Evolutionary conservation across 2,797 vertebrate genomes (phyloP).

Genomic region (Aeoliscus strigatus): DNA sequence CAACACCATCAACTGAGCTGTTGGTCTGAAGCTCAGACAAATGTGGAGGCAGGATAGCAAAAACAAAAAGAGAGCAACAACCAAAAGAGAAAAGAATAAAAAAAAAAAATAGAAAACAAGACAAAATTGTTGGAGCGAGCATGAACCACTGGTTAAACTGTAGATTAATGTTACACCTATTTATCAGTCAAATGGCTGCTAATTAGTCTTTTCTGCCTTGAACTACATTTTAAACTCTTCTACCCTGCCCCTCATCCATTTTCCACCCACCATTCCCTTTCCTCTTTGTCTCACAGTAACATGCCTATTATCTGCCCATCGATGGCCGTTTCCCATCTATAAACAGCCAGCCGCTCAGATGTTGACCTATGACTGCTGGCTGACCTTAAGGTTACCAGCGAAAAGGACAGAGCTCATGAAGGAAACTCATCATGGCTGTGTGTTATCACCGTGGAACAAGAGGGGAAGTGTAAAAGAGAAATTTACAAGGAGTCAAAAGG

Average conservation of each 20-base stretch:
- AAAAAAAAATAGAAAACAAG: too few relatives aligned
- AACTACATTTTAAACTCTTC: slow-evolving; percentile 50
- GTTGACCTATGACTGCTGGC: slow-evolving; percentile 44
- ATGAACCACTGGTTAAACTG: slow-evolving; percentile 70
- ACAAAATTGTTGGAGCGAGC: too few relatives aligned
- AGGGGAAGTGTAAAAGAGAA: slow-evolving; percentile 4
- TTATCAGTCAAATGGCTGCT: slow-evolving; percentile 79
- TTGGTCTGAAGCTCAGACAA: neutral
- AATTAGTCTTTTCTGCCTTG: slow-evolving; percentile 80
- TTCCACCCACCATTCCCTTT: slow-evolving; percentile 22
- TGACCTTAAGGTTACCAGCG: slow-evolving; percentile 48
- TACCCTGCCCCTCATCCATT: slow-evolving; percentile 47
- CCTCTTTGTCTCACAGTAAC: slow-evolving; percentile 21
- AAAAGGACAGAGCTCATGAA: slow-evolving; percentile 33
- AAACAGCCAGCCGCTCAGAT: slow-evolving; percentile 53
- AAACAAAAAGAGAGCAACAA: too few relatives aligned
- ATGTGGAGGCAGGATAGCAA: neutral
- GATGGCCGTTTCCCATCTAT: slow-evolving; percentile 45
- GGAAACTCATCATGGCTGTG: slow-evolving; percentile 23
- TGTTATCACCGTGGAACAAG: slow-evolving; percentile 31
- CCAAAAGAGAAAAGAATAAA: too few relatives aligned
- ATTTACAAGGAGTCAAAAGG: neutral
- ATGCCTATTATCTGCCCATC: slow-evolving; percentile 51
- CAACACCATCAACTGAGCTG: slow-evolving; percentile 6
- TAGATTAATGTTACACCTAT: slow-evolving; percentile 80